These are phyloP conservation scores for Sciurus niger DNA, from an alignment of 2,113 vertebrate species.

Conservation along the genomic window DNA sequence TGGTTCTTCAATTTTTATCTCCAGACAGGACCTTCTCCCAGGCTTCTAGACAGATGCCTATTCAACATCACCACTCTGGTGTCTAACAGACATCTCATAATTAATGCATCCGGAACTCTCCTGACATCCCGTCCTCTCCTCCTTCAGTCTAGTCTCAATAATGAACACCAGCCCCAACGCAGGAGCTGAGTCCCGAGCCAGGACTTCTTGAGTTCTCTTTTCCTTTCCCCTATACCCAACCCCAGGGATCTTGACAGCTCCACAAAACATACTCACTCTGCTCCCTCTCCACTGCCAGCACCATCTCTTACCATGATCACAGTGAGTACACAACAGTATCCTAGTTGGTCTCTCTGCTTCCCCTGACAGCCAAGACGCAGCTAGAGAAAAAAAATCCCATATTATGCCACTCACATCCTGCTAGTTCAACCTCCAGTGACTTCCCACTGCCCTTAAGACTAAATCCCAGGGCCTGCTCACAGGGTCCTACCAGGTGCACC, in stretches of 20 bases:
- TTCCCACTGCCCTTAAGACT: not conserved
- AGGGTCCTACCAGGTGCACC: not conserved
- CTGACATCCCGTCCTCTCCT: no score
- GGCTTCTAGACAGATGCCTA: not conserved
- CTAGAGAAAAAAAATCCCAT: not conserved
- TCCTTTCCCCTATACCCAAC: not conserved
- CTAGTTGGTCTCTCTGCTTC: not conserved
- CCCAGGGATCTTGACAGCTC: not conserved
- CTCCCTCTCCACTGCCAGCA: not conserved
- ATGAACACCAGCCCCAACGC: not conserved
- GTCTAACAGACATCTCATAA: not conserved
- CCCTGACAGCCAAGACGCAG: not conserved
- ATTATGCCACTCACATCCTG: not conserved
- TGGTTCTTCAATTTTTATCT: not conserved
- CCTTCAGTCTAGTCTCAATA: not conserved
- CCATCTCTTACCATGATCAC: not conserved
- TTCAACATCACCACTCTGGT: not conserved
- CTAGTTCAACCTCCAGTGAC: not conserved
- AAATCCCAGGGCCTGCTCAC: not conserved
- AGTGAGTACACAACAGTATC: not conserved
- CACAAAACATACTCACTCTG: not conserved
- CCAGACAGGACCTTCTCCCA: not conserved
- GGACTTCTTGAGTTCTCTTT: no score
- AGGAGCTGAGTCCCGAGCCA: not conserved
- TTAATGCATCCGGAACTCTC: not conserved